A percentile compares a stretch with the other conserved stretches of the same genome.
phyloP scores from a whole-genome alignment of 2,113 vertebrate genomes.

The Oncorhynchus mykiss region DNA sequence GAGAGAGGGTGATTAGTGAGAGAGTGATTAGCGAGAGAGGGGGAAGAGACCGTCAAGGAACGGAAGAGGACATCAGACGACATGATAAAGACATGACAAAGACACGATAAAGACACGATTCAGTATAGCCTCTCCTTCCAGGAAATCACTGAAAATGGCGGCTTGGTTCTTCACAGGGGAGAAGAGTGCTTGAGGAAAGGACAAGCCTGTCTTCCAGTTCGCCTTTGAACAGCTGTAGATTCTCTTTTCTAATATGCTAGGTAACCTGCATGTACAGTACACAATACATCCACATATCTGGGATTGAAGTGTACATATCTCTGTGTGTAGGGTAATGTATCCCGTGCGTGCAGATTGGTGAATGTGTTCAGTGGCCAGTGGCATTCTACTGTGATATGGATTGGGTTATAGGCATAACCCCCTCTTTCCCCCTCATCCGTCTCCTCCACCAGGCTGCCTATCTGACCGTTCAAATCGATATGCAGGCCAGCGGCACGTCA shows the following conservation, averaged over 20 bases:
- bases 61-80: background rate
- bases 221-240: constrained; percentile 85
- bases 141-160: background rate
- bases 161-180: too few species aligned
- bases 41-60: background rate
- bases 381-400: constrained; percentile 21
- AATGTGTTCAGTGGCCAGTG: background rate
- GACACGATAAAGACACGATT: background rate
- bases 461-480: constrained; percentile 63
- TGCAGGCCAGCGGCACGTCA: constrained; percentile 65
- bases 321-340: background rate
- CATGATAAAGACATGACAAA: background rate
- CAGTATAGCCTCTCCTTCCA: background rate
- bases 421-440: background rate
- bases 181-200: too few species aligned
- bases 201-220: constrained; percentile 71
- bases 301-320: background rate
- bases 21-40: background rate
- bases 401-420: background rate
- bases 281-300: background rate
- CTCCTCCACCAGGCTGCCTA: constrained; percentile 19
- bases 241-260: too few species aligned
- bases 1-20: background rate
- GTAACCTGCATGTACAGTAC: too few species aligned
- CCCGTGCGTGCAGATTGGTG: background rate